Base-by-base conservation (phyloP, 2,888 invertebrate genomes). In the Caenorhabditis becei region DNA sequence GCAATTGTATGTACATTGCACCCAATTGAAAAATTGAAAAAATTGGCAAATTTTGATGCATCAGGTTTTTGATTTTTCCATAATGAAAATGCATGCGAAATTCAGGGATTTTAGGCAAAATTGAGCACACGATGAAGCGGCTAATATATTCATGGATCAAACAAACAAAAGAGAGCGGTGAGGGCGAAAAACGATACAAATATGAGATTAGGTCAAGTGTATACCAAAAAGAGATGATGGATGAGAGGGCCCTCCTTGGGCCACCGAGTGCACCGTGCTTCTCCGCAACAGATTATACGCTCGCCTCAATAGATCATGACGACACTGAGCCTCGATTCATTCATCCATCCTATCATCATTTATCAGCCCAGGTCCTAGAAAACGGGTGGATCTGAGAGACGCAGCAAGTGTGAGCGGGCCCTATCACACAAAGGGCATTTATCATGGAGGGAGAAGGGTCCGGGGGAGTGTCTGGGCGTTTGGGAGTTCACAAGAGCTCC, bases 351-450 rank as follows among this genome's bases (percentile, higher is more conserved):
- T 47, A 56, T 59, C 63, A 66, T 74, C 74, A 74, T 74, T 44
- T 53, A 61, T 62, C 58, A 37, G 32, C n/a, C n/a, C n/a, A n/a
- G n/a, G n/a, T n/a, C n/a, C n/a, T n/a, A n/a, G n/a, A n/a, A n/a
- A n/a, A n/a, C n/a, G 41, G 32, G 32, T 20, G 58, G 24, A 23
- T 28, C 14, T 8, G 28, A 41, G 49, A 59, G 44, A 44, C 59
- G 41, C 35, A 66, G 59, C 24, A 18, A 18, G 49, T 18, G 41
- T 56, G 65, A 41, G 53, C 47, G 58, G 65, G 49, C n/a, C n/a
- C n/a, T 74, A 74, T 74, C 74, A 74, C 74, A 58, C 58, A 66
- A 59, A 66, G 63, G 51, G 41, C 65, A 74, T 74, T 74, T 66
- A 53, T 74, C 74, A 66, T 74, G 74, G 41, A 53, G 70, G n/a